Percentiles rank a stretch among this genome's conserved stretches.
Conservation (phyloP, 1,140 invertebrate genomes). For the Papilio polyxenes region DNA sequence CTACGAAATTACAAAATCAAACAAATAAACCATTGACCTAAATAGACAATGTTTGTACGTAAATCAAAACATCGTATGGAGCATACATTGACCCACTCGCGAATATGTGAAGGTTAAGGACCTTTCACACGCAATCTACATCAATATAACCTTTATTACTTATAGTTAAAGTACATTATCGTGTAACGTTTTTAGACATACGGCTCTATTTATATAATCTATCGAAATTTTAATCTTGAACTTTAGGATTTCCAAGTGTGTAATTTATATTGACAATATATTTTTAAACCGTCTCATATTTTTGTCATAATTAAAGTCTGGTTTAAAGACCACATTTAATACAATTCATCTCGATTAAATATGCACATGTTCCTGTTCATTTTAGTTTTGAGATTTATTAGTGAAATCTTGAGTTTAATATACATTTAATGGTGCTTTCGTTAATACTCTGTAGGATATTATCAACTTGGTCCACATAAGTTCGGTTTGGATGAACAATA, state of each 20-base stretch:
- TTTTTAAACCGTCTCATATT: neutral
- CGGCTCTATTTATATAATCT: neutral
- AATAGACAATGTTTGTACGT: conserved; percentile 44
- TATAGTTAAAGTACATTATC: conserved; percentile 38
- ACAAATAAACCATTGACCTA: conserved; percentile 47
- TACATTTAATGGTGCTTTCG: too few relatives aligned
- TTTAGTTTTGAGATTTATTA: too few relatives aligned
- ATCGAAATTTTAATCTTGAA: conserved; percentile 11
- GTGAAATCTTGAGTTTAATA: too few relatives aligned
- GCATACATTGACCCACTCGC: conserved; percentile 62
- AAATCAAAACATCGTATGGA: conserved; percentile 54
- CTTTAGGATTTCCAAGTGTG: neutral
- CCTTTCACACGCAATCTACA: conserved; percentile 38
- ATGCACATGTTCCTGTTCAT: too few relatives aligned
- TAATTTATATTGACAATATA: neutral
- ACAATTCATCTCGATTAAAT: neutral
- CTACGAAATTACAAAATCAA: neutral
- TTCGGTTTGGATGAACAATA: too few relatives aligned
- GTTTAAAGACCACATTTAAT: neutral
- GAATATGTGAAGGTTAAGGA: conserved; percentile 65
- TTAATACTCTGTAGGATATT: too few relatives aligned
- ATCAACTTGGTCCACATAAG: too few relatives aligned
- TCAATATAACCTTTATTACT: conserved; percentile 44
- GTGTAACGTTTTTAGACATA: conserved; percentile 12
- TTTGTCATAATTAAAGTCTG: neutral